phyloP scores from a whole-genome alignment of 2,797 vertebrate species.

The Babyrousa celebensis region DNA sequence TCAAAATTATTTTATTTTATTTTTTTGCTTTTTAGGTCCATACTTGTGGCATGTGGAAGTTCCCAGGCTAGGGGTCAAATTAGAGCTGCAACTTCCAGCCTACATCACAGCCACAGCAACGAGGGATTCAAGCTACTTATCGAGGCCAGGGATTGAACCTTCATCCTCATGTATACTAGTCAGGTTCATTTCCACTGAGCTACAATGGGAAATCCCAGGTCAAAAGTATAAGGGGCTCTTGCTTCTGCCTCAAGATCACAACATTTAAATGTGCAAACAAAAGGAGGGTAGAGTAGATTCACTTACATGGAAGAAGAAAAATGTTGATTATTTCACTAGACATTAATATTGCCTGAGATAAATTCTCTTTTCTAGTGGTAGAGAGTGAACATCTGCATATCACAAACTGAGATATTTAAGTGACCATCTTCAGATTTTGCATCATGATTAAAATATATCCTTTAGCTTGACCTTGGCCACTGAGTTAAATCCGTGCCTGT shows the following conservation, averaged over 20 bases:
- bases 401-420: conserved; percentile 5
- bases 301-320: conserved; percentile 36
- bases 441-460: conserved; percentile 47
- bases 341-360: conserved; percentile 44
- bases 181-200: too few relatives aligned
- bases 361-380: conserved; percentile 33
- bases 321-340: conserved; percentile 10
- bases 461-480: conserved; percentile 38
- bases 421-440: conserved; percentile 28
- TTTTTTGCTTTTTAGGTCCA: too few relatives aligned
- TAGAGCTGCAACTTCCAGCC: too few relatives aligned
- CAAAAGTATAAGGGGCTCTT: background rate
- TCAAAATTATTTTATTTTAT: too few relatives aligned
- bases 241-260: conserved; percentile 36
- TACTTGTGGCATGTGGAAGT: too few relatives aligned
- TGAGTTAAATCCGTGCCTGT: conserved; percentile 11
- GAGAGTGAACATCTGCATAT: conserved; percentile 48
- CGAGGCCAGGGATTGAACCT: too few relatives aligned
- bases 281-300: background rate
- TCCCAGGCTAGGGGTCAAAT: too few relatives aligned
- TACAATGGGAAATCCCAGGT: background rate
- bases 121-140: too few relatives aligned
- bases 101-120: too few relatives aligned
- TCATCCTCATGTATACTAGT: too few relatives aligned
- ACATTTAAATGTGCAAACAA: background rate